A percentile compares a stretch with the other conserved stretches of the same genome.
phyloP scores from a whole-genome alignment of 2,797 vertebrate species.

The Zalophus californianus region DNA sequence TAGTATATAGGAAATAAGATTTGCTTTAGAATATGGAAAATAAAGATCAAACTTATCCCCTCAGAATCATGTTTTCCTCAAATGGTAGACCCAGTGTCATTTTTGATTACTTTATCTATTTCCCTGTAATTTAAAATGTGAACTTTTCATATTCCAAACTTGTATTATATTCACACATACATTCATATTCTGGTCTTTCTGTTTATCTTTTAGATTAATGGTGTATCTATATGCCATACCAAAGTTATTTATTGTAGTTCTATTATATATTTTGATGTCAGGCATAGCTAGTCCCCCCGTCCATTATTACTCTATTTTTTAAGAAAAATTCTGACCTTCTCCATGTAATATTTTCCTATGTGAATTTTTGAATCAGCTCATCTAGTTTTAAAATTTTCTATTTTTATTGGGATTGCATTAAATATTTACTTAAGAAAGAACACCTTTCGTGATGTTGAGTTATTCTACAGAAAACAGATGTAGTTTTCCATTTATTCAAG shows the following conservation, averaged over 20 bases:
- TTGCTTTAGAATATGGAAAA: not conserved
- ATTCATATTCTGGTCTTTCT: not conserved
- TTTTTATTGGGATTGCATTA: conserved; percentile 17
- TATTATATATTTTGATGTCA: not conserved
- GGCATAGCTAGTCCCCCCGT: not conserved
- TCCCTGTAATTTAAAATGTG: not conserved
- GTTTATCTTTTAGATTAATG: not conserved
- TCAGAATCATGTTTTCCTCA: not conserved
- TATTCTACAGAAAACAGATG: not conserved
- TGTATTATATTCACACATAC: not conserved
- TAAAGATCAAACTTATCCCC: not conserved
- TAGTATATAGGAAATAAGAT: not conserved
- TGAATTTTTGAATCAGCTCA: not conserved
- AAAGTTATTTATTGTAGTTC: not conserved
- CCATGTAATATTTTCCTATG: not conserved
- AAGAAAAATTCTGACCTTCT: not conserved
- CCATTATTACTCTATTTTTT: not conserved
- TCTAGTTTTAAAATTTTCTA: not conserved
- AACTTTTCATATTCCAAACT: not conserved
- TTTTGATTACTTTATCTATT: not conserved
- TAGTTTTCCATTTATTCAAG: not conserved
- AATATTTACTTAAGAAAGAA: conserved; percentile 20
- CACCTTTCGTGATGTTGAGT: not conserved
- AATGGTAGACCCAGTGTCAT: not conserved
- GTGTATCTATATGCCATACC: not conserved